Base-by-base conservation (phyloP, 2,888 invertebrate species). In the Phlogophora meticulosa region DNA sequence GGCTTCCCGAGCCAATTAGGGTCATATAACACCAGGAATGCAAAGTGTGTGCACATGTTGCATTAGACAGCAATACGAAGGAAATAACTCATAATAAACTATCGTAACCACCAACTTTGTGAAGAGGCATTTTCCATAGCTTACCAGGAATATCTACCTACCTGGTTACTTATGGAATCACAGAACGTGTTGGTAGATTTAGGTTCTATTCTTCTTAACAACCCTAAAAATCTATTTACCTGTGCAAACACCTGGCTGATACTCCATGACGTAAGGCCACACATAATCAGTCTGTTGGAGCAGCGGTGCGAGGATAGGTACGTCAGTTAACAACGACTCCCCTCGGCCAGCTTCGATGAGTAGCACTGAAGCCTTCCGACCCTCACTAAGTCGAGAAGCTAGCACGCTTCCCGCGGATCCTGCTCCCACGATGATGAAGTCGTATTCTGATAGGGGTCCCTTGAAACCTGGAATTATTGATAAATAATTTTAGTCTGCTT, bases 181-280 rank as follows among this genome's bases (percentile, higher is more conserved):
- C n/a, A n/a, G n/a, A n/a, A n/a, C n/a, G n/a, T n/a, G n/a, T n/a
- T n/a, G n/a, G n/a, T n/a, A n/a, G n/a, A n/a, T n/a, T n/a, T n/a
- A n/a, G n/a, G n/a, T n/a, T n/a, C n/a, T n/a, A n/a, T n/a, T n/a
- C n/a, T n/a, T n/a, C n/a, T n/a, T n/a, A n/a, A 28, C 28, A 28
- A 22, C 20, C 20, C 11, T 15, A 38, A 38, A 38, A 15, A 24
- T 1, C 4, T 5, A 17, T 55, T 52, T 91, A 88, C 88, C 96
- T 76, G 93, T 92, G 66, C 96, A 96, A 15, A 96, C 95, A 17
- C 93, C 93, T 1, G 91, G 90, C 79, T 96, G 96, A 34, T 94
- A 94, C 76, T 96, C 96, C 85, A 96, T 96, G 32, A 96, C 90
- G 79, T 96, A 96, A 0, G 92, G 94, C 96, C 96, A 96, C 22